Evolutionary conservation across 2,113 vertebrate species (phyloP).

Genomic region (Candoia aspera): DNA sequence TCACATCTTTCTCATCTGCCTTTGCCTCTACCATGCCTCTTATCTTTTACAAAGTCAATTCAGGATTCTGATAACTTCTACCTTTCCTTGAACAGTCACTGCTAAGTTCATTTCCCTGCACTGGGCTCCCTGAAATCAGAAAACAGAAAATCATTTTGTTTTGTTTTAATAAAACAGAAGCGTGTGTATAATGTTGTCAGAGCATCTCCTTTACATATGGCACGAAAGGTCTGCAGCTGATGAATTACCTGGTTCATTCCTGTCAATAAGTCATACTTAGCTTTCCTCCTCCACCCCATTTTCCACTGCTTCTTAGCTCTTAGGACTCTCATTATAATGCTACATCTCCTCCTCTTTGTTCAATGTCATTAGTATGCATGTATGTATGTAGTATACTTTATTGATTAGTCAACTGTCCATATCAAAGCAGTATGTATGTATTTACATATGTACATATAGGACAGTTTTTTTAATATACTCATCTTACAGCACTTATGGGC

Average conservation of each 20-base stretch:
- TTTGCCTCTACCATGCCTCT: not conserved
- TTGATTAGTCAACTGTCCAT: no score
- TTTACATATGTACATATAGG: not conserved
- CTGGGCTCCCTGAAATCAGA: not conserved
- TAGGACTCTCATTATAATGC: not conserved
- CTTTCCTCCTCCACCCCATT: not conserved
- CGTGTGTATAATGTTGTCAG: not conserved
- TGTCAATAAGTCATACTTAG: not conserved
- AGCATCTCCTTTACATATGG: not conserved
- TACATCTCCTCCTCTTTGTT: not conserved
- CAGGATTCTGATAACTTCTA: slow-evolving; percentile 5
- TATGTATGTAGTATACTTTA: no score
- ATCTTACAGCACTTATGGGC: not conserved
- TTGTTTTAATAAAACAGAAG: not conserved
- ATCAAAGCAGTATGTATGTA: no score
- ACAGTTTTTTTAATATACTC: not conserved
- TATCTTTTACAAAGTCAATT: slow-evolving; percentile 1
- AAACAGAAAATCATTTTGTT: not conserved
- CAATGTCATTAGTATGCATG: not conserved
- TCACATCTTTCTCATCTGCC: not conserved
- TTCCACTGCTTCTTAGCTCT: not conserved
- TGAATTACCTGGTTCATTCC: not conserved
- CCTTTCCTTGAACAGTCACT: not conserved
- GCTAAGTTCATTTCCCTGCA: not conserved
- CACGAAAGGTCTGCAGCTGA: not conserved